Evolutionary conservation across 2,113 vertebrate species (phyloP), one percentile per base, ranked within the genome.

Genomic region (Pseudorectes ferrugineus): DNA sequence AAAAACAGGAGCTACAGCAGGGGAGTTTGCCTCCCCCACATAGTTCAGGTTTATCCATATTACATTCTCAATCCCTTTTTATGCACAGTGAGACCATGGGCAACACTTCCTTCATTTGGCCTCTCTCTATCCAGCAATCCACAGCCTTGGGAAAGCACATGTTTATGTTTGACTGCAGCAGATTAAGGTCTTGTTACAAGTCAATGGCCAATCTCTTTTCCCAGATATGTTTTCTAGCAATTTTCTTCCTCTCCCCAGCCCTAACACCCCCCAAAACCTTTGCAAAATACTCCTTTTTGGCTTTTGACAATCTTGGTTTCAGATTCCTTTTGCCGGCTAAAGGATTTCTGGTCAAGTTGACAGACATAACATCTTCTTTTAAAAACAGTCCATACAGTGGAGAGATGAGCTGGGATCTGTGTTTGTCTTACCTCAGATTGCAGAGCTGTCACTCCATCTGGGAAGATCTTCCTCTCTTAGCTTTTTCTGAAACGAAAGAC

Each of bases 361-460:
- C 94, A 97, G 92, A 88, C 36, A 92, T 77, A 96, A 88, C 74
- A 94, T 93, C 59, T 90, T 62, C 65, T 91, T 88, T 61, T 48
- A 45, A 85, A 93, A 96, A 92, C 15, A 79, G 54, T 59, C 78
- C 42, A n/a, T 89, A 55, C 45, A 54, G 18, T 43, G 43, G 55
- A 78, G 40, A 0, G 8, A 93, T 94, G 78, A 81, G 43, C 43
- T 86, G 72, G 78, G n/a, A 63, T 23, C 72, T 75, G n/a, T 91
- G 45, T 84, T 91, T 91, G 29, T 74, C 55, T 91, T 95, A 71
- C 87, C 62, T 96, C 16, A 54, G 85, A 62, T 89, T 92, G 42
- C 95, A 87, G 75, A 89, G 18, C 71, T 62, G 66, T 96, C 54
- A 25, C 45, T 78, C 83, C 92, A 52, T 29, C 78, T 93, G 76